These are phyloP conservation scores for Mallateleia sp. DNA, from an alignment of 2,888 invertebrate genomes.

Conservation along the genomic window DNA sequence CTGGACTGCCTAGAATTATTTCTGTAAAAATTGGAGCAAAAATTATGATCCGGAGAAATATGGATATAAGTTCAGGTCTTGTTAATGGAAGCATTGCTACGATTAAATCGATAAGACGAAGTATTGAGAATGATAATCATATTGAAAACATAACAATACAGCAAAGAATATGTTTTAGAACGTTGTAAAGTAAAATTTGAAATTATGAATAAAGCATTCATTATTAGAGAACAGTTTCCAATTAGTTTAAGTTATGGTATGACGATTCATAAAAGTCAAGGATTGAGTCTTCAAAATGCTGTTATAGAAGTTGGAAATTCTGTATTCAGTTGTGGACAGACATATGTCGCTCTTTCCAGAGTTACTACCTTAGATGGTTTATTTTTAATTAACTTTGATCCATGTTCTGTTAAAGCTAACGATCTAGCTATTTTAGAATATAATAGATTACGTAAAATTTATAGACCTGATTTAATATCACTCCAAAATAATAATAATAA, in stretches of 20 bases:
- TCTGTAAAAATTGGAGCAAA: conserved; percentile 35
- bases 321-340: conserved; percentile 32
- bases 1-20: conserved; percentile 80
- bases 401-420: conserved; percentile 11
- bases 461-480: conserved; percentile 22
- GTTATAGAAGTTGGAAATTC: conserved; percentile 20
- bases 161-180: conserved; percentile 67
- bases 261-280: not conserved
- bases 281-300: not conserved
- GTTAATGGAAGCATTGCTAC: conserved; percentile 82
- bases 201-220: conserved; percentile 44
- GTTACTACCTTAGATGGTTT: conserved; percentile 6
- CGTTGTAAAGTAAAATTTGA: conserved; percentile 78
- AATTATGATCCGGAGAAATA: conserved; percentile 82
- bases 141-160: conserved; percentile 74
- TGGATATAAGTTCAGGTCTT: conserved; percentile 80
- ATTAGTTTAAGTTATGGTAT: conserved; percentile 38
- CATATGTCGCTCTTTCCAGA: conserved; percentile 24
- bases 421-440: conserved; percentile 26
- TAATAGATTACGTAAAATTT: conserved; percentile 18
- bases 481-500: not conserved
- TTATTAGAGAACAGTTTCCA: conserved; percentile 28
- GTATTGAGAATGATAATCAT: conserved; percentile 79
- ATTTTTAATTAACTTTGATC: conserved; percentile 35
- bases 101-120: conserved; percentile 74